Evolutionary conservation across 1,140 invertebrate genomes (phyloP), one percentile per base, ranked within the genome.

Genomic region (Coelopa frigida): DNA sequence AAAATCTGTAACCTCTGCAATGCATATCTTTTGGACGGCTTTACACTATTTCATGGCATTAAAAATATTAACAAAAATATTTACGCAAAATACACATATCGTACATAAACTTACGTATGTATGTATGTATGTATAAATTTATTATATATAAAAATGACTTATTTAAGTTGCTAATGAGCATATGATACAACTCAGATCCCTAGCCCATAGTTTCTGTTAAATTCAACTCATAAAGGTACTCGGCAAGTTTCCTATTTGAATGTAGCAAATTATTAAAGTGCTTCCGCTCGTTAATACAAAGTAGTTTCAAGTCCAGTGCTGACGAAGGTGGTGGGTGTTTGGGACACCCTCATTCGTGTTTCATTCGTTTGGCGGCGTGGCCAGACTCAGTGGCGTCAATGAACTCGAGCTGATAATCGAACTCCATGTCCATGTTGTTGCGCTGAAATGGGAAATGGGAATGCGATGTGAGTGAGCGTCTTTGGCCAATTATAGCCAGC

Each of bases 351-450:
- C 60, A 67, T 66, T 67, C 63, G 48, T 63, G 63, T 45, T 67
- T 67, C 27, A 67, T 42, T 12, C 62, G 62, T 37, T 67, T 67
- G 8, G 62, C 56, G 21, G 59, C 58, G 42, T 59, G 57, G 18
- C 56, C 59, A 35, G 44, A 22, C 14, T 20, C 22, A 3, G 32
- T 14, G n/a, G 38, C 27, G 3, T 33, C 24, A 38, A 67, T 67
- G 44, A 61, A 66, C 18, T 59, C 63, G 20, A 67, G 58, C 51
- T 66, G 63, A 38, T 64, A 67, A 29, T 63, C 63, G 37, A 67
- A 67, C 21, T 67, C 63, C 48, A 67, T 63, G 44, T 67, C 63
- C 50, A 61, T 58, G 31, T 67, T 60, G 44, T 67, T 67, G 46
- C 61, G 66, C 63, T 67, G 38, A 15, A 38, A 52, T 20, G 5